Evolutionary conservation across 2,797 vertebrate species (phyloP).

Genomic region (Varecia variegata): DNA sequence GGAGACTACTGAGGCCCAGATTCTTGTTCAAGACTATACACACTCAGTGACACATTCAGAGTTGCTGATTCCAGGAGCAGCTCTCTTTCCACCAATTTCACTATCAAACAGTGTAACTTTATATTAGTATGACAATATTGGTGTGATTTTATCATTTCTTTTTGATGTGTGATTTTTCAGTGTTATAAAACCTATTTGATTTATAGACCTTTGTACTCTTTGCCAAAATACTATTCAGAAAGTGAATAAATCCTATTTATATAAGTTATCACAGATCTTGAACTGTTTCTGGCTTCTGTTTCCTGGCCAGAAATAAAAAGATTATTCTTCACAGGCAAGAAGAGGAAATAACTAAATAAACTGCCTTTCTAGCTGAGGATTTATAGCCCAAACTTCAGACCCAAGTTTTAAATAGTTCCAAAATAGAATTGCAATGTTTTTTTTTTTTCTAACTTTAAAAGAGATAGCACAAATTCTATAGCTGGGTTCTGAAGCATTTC

Average conservation of each 20-base stretch:
- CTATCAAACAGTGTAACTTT: background rate
- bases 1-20: background rate
- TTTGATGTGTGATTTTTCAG: background rate
- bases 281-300: background rate
- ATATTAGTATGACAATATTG: background rate
- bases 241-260: background rate
- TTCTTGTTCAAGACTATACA: background rate
- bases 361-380: background rate
- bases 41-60: background rate
- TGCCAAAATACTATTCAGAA: conserved; percentile 27
- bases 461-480: background rate
- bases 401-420: conserved; percentile 37
- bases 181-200: background rate
- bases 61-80: background rate
- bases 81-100: background rate
- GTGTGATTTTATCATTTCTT: background rate
- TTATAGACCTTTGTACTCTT: background rate
- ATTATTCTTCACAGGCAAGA: conserved; percentile 9
- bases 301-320: conserved; percentile 43
- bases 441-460: background rate
- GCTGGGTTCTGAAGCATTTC: conserved; percentile 23
- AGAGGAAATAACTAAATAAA: conserved; percentile 42
- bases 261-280: conserved; percentile 16
- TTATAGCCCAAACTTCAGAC: conserved; percentile 4
- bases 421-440: conserved; percentile 23